A percentile compares a stretch with the other conserved stretches of the same genome.
Conservation (phyloP, 1,140 invertebrate genomes). For the Hydropsyche tenuis region DNA sequence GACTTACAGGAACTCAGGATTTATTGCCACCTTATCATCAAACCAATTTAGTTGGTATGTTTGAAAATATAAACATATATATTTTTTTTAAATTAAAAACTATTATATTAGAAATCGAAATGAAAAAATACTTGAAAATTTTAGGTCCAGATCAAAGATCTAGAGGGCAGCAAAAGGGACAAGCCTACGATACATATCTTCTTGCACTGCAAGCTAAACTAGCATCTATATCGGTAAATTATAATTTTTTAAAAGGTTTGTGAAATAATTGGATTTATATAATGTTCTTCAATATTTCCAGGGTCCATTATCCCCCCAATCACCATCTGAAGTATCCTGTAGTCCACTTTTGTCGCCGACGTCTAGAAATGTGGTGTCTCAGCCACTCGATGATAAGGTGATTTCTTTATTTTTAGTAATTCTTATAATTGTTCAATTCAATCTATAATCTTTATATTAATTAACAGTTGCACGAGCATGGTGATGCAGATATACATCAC, state of each 20-base stretch:
- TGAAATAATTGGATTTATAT: not conserved
- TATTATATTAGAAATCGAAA: too few relatives aligned
- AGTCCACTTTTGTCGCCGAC: constrained; percentile 60
- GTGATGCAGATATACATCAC: constrained; percentile 25
- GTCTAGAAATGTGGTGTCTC: constrained; percentile 52
- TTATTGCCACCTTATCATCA: constrained; percentile 46
- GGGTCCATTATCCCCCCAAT: constrained; percentile 60
- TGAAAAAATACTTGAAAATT: constrained; percentile 52
- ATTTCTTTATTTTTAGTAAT: not conserved
- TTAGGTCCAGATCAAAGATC: constrained; percentile 55
- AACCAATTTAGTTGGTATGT: constrained; percentile 45
- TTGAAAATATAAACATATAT: too few relatives aligned
- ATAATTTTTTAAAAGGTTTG: not conserved
- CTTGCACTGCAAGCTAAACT: constrained; percentile 66
- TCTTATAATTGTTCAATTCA: not conserved
- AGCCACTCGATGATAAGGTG: constrained; percentile 44
- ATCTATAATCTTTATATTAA: not conserved
- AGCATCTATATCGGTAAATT: constrained; percentile 63
- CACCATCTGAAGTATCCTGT: constrained; percentile 57
- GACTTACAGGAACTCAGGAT: constrained; percentile 33
- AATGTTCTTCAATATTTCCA: constrained; percentile 39
- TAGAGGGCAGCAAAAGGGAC: constrained; percentile 64
- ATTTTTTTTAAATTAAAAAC: too few relatives aligned
- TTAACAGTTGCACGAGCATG: constrained; percentile 41
- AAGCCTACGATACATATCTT: constrained; percentile 66